Evolutionary conservation across 2,797 vertebrate genomes (phyloP), one percentile per base, ranked within the genome.

Genomic region (Phalloptychus januarius): DNA sequence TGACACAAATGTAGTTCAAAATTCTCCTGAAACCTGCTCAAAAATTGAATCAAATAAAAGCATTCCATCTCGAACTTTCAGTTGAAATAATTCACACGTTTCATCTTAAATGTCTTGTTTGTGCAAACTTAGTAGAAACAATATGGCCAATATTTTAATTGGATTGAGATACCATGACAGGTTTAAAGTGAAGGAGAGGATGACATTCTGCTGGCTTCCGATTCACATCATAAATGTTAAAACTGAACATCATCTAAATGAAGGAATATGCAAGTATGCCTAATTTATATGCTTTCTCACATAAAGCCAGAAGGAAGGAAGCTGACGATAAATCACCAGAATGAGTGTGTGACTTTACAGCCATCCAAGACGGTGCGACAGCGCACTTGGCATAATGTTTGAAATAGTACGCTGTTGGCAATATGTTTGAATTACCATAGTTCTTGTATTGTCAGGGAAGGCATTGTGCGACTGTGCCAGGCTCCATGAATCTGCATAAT

Each of bases 381-480:
- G 84, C 81, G 70, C 79, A 78, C 78, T 85, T 86, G 88, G 86
- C 88, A 81, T 90, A 87, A 88, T 89, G 81, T 83, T 85, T 88
- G 90, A 92, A 89, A 89, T 87, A 88, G 86, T 80, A 86, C 28
- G 70, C 81, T 72, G 81, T 77, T 70, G 70, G 86, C 88, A 83
- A 83, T 91, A 88, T 89, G 83, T 92, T 84, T 92, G 90, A 91
- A 91, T 93, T 90, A 92, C 83, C 72, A 83, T 85, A 81, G 82
- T 75, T 83, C 75, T 79, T 65, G 85, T 87, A 79, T 85, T 90
- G 88, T 91, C 79, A 73, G 84, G 83, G 76, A 87, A 84, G 79
- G 78, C 82, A 77, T 85, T 85, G 82, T 88, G 82, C 20, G 74
- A 83, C 82, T 69, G 77, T 63, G 6, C 72, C 73, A 50, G 85